Base-by-base conservation (phyloP, 1,140 invertebrate genomes). In the Cephus cinctus region DNA sequence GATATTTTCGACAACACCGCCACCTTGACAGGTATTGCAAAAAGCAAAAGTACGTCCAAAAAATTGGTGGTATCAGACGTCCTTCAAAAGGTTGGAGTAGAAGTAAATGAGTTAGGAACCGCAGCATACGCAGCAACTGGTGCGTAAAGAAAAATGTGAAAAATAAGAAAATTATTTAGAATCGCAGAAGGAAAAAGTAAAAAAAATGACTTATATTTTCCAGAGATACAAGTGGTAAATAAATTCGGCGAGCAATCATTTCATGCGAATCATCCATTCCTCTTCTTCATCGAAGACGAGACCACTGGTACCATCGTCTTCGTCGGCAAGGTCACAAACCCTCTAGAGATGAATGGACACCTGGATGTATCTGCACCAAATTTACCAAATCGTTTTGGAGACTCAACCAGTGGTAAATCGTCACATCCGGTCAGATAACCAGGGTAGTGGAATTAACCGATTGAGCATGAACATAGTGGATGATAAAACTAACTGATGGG, bases 101-200 rank as follows among this genome's bases (percentile, higher is more conserved):
- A 89, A 65, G 83, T 94, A 2, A 89, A 91, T 61, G 92, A 96
- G 71, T 75, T 89, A 54, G 92, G 92, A 31, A 92, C 83, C 23
- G 79, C 81, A 3, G 89, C 86, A 3, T 89, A 81, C 60, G 85
- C 86, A 0, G 85, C 87, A 5, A 92, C 91, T 49, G 86, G 87
- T 88, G 20, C 15, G 5, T 18, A 43, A 45, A 30, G 18, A 21
- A 43, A 50, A 48, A 12, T 5, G 23, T 30, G 12, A 15, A 43
- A 2, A 19, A 43, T 5, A 6, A 27, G 8, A 43, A 18, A 1
- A 27, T 43, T 18, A 3, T 5, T 5, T 12, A 43, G 9, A 23
- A 30, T 30, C 14, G 4, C 12, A 14, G 12, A 5, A 27, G 15
- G 6, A 5, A 25, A 43, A 43, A 30, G 12, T 30, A 11, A 30